phyloP scores from a whole-genome alignment of 2,888 invertebrate genomes.

The Blomia tropicalis region DNA sequence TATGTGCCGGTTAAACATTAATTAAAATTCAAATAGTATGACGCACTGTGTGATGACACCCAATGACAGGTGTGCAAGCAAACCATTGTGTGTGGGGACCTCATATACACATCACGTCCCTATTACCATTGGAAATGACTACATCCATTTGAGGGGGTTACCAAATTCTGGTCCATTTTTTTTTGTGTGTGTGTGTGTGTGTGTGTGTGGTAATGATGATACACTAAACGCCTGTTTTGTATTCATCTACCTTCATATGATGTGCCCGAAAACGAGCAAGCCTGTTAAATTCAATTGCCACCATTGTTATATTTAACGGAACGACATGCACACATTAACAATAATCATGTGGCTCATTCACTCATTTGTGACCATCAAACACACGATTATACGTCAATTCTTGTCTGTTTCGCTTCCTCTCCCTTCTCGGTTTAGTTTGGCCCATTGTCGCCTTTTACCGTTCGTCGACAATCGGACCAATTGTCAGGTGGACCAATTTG shows the following conservation, averaged over 20 bases:
- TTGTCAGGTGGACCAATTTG: neutral
- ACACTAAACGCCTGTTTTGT: neutral
- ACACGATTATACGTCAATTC: neutral
- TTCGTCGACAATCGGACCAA: neutral
- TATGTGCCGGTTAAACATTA: conserved; percentile 3
- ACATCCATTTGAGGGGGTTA: too few relatives aligned
- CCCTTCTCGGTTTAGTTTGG: too few relatives aligned
- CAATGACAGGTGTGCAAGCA: conserved; percentile 7
- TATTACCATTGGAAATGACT: too few relatives aligned
- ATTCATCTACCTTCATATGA: neutral
- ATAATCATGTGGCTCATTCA: neutral
- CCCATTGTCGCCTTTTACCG: too few relatives aligned
- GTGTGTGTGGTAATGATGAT: too few relatives aligned
- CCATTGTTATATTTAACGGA: neutral
- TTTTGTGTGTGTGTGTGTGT: too few relatives aligned
- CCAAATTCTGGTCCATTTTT: too few relatives aligned
- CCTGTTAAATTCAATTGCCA: neutral
- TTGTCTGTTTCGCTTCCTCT: neutral
- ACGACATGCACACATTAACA: neutral
- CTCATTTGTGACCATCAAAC: neutral
- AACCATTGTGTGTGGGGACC: neutral
- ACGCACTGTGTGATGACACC: neutral
- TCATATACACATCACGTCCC: too few relatives aligned
- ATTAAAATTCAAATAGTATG: conserved; percentile 10
- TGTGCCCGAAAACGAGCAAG: conserved; percentile 1